Percentiles rank a stretch among this genome's conserved stretches.
These are phyloP conservation scores for Phymatocera aterrima DNA, from an alignment of 2,888 invertebrate genomes.

Conservation along the genomic window DNA sequence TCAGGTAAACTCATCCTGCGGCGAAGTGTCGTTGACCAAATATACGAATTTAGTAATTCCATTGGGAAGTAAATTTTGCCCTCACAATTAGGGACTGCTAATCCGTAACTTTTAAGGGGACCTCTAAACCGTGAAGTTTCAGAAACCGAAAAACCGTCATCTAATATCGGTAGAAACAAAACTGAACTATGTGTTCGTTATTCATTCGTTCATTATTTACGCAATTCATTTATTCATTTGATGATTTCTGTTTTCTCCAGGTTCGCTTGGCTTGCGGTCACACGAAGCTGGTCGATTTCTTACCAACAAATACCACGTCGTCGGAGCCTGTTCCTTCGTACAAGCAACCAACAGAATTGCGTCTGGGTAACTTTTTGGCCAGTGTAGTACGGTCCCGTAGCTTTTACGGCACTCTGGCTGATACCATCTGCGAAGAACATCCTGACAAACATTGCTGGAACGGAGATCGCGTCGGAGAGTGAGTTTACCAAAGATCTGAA, in stretches of 20 bases:
- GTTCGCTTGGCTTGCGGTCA: conserved; percentile 70
- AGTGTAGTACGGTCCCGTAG: conserved; percentile 81
- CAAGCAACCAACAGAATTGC: conserved; percentile 56
- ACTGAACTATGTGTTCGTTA: not conserved
- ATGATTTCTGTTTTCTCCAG: conserved; percentile 63
- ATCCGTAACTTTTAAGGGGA: no score
- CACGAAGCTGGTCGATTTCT: conserved; percentile 59
- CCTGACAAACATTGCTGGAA: conserved; percentile 87
- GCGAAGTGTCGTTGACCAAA: no score
- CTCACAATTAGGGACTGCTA: no score
- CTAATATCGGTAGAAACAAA: not conserved
- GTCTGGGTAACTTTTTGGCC: conserved; percentile 72
- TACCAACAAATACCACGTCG: conserved; percentile 51
- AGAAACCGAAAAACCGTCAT: no score
- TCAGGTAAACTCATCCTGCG: no score
- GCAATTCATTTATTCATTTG: not conserved
- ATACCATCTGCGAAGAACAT: conserved; percentile 86
- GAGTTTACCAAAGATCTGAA: conserved; percentile 73
- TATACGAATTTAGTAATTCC: no score
- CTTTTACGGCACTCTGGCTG: conserved; percentile 89
- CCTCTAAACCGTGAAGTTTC: no score
- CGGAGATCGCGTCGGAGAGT: conserved; percentile 86
- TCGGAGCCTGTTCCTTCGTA: conserved; percentile 50
- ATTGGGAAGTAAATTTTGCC: no score
- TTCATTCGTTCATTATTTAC: no score